Conservation (phyloP, 2,113 vertebrate species). For the Catagonus wagneri region DNA sequence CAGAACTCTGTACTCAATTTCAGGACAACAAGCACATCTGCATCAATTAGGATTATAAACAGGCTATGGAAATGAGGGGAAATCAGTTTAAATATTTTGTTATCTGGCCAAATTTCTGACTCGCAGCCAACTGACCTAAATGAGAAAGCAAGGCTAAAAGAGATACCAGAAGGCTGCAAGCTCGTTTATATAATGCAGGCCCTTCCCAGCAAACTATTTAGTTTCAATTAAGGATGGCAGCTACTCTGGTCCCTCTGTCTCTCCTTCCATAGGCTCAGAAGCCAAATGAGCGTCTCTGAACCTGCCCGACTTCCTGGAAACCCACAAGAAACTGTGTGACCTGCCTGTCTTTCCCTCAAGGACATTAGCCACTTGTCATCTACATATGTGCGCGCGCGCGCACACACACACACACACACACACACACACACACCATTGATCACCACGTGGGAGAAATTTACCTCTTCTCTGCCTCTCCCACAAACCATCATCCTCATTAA, state of each 20-base stretch:
- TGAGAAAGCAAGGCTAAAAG: background rate
- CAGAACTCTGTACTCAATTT: background rate
- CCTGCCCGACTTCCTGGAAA: background rate
- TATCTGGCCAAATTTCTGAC: slow-evolving; percentile 12
- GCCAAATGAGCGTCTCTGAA: background rate
- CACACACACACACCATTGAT: background rate
- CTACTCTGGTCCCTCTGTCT: background rate
- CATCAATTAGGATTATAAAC: slow-evolving; percentile 7
- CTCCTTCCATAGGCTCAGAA: background rate
- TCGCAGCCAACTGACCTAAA: slow-evolving; percentile 15
- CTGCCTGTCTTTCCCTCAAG: background rate
- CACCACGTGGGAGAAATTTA: background rate
- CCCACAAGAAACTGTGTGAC: background rate
- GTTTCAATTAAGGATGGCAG: background rate
- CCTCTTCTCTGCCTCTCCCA: background rate
- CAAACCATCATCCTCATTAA: background rate
- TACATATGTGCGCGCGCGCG: background rate
- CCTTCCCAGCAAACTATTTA: too few relatives aligned
- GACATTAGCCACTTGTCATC: background rate
- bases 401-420: background rate
- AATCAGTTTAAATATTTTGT: slow-evolving; percentile 37
- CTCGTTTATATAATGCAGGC: background rate
- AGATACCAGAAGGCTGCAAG: background rate
- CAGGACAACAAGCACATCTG: background rate
- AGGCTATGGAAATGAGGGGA: slow-evolving; percentile 44